Evolutionary conservation across 2,113 vertebrate genomes (phyloP), one percentile per base, ranked within the genome.

Genomic region (Zapus hudsonius): DNA sequence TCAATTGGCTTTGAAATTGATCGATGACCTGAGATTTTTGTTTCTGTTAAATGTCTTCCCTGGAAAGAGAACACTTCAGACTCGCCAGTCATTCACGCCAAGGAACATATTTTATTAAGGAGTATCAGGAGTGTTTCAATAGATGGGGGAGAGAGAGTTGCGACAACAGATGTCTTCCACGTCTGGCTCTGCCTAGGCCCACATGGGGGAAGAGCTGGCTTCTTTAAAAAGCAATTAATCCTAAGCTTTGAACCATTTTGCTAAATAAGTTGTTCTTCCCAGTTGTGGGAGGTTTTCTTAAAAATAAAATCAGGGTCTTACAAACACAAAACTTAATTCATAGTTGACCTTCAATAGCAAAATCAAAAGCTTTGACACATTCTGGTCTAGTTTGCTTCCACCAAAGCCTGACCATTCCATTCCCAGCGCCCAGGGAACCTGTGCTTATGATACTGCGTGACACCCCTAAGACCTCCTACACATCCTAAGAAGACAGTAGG

Each of bases 241-340:
- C 33, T 84, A 63, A 95, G 44, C 29, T 95, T 78, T 76, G 44
- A 40, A 91, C 84, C 55, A n/a, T 75, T 87, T 83, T 73, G 33
- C 47, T 88, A 74, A 81, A 75, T 87, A 79, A 75, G n/a, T 36
- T 78, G 27, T 64, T 78, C 61, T 87, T 63, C 20, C n/a, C 66
- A 79, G 61, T 38, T 61, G 29, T 25, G 15, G 55, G 70, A 80
- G 40, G 20, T 40, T 92, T 87, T 93, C 67, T 78, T n/a, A n/a
- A 44, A 22, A 55, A 57, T 25, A 73, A 47, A 57, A 42, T 38
- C 31, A 88, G 91, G 9, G 1, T 36, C 27, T 84, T 27, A 52
- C 72, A 78, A 55, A 15, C 38, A 61, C 25, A 63, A 94, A 84
- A 74, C 27, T 27, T 13, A 82, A 20, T 44, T 61, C 73, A 80